Percentiles rank a stretch among this genome's conserved stretches.
Conservation (phyloP, 2,797 vertebrate genomes). For the Microhierax caerulescens region DNA sequence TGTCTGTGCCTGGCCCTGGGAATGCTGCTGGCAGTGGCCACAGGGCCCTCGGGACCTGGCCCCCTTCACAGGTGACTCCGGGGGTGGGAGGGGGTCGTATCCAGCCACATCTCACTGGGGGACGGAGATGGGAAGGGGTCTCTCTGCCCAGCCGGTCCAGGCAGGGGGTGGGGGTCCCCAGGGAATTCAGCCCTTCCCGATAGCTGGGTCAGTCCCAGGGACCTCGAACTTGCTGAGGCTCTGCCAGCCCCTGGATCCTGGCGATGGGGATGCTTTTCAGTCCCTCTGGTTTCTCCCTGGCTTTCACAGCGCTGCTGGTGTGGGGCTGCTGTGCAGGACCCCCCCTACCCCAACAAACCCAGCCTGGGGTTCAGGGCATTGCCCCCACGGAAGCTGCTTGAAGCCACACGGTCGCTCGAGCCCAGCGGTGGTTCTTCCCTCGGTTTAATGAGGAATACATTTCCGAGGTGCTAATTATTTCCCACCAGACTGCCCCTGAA, state of each 20-base stretch:
- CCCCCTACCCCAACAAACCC: fast-evolving
- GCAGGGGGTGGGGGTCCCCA: neutral
- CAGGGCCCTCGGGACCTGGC: neutral
- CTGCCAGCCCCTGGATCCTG: neutral
- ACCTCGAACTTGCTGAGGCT: neutral
- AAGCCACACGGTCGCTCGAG: neutral
- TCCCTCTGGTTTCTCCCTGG: neutral
- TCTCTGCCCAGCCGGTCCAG: too few relatives aligned
- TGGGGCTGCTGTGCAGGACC: neutral
- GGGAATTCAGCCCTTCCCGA: neutral
- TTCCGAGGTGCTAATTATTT: neutral
- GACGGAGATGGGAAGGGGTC: neutral
- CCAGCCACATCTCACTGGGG: neutral
- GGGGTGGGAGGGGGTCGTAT: neutral
- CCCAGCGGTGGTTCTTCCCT: neutral
- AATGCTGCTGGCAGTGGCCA: fast-evolving
- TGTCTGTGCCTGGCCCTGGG: neutral
- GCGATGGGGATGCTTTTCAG: fast-evolving
- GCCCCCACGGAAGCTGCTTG: fast-evolving
- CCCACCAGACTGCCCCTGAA: neutral
- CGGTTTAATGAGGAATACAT: neutral
- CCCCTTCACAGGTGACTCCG: fast-evolving
- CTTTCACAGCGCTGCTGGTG: neutral
- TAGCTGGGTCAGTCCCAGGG: too few relatives aligned
- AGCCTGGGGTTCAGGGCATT: neutral